These are phyloP conservation scores for Leptodactylus fallax DNA, from an alignment of 2,797 vertebrate genomes.

Conservation along the genomic window DNA sequence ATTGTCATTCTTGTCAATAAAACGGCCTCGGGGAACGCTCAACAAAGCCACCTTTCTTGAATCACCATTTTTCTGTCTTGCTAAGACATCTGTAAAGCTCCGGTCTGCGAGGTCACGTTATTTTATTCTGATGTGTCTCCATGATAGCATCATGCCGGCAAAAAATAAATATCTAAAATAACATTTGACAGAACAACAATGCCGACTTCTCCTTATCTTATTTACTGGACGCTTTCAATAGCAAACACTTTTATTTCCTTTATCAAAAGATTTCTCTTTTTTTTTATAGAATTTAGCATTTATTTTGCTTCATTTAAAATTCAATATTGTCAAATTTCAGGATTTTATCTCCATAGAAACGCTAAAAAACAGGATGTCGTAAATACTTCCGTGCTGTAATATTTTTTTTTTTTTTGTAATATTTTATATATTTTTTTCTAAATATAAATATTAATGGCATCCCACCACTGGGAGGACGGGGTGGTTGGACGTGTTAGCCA, in stretches of 20 bases:
- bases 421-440: too few species aligned
- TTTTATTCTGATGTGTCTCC: constrained; percentile 84
- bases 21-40: constrained; percentile 81
- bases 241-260: constrained; percentile 80
- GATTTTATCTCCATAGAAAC: too few species aligned
- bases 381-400: too few species aligned
- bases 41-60: constrained; percentile 87
- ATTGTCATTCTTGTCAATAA: constrained; percentile 98
- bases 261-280: constrained; percentile 75
- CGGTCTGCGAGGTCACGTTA: constrained; percentile 85
- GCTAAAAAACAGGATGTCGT: too few species aligned
- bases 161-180: constrained; percentile 69
- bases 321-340: not conserved
- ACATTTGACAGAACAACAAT: constrained; percentile 79
- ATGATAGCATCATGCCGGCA: constrained; percentile 79
- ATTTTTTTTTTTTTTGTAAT: too few species aligned
- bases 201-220: constrained; percentile 73
- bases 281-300: constrained; percentile 57
- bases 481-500: too few species aligned
- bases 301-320: not conserved
- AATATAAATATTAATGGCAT: too few species aligned
- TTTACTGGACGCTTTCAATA: constrained; percentile 82
- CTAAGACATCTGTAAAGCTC: constrained; percentile 79
- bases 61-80: constrained; percentile 83
- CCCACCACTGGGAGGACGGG: too few species aligned